These are phyloP conservation scores for Nematolebias whitei DNA, from an alignment of 2,113 vertebrate species.

Conservation along the genomic window DNA sequence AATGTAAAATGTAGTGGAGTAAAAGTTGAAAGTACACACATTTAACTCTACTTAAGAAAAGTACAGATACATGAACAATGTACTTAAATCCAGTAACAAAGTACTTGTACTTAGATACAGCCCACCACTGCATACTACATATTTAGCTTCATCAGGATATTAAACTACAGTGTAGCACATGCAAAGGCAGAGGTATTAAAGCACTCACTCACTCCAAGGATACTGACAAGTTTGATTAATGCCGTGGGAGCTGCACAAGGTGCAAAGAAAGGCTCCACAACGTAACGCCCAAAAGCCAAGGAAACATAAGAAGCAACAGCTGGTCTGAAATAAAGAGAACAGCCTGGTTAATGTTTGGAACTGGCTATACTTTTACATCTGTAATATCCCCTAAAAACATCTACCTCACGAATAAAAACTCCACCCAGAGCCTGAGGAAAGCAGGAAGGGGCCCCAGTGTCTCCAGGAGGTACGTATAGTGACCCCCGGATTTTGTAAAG, in stretches of 20 bases:
- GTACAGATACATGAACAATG: too few relatives aligned
- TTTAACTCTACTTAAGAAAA: too few relatives aligned
- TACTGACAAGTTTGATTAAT: slow-evolving; percentile 81
- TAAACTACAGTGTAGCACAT: background rate
- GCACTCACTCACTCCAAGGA: slow-evolving; percentile 87
- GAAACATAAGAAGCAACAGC: slow-evolving; percentile 83
- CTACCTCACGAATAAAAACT: slow-evolving; percentile 86
- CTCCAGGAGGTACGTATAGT: slow-evolving; percentile 89
- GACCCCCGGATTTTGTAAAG: slow-evolving; percentile 88
- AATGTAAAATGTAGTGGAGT: too few relatives aligned
- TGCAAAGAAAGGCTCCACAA: slow-evolving; percentile 85
- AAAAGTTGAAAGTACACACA: too few relatives aligned
- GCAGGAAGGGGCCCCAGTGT: slow-evolving; percentile 86
- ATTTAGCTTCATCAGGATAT: too few relatives aligned
- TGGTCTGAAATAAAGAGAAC: slow-evolving; percentile 77
- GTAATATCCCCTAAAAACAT: background rate
- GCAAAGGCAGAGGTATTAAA: background rate
- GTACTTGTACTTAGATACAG: too few relatives aligned
- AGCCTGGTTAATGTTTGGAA: too few relatives aligned
- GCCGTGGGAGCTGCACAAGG: slow-evolving; percentile 82
- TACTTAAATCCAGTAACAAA: too few relatives aligned
- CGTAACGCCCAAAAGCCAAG: slow-evolving; percentile 87
- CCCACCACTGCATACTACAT: too few relatives aligned
- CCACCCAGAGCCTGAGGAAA: slow-evolving; percentile 87
- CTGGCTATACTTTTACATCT: background rate